Percentiles rank a stretch among this genome's conserved stretches.
phyloP scores from a whole-genome alignment of 2,797 vertebrate genomes.

The Micromesistius poutassou region DNA sequence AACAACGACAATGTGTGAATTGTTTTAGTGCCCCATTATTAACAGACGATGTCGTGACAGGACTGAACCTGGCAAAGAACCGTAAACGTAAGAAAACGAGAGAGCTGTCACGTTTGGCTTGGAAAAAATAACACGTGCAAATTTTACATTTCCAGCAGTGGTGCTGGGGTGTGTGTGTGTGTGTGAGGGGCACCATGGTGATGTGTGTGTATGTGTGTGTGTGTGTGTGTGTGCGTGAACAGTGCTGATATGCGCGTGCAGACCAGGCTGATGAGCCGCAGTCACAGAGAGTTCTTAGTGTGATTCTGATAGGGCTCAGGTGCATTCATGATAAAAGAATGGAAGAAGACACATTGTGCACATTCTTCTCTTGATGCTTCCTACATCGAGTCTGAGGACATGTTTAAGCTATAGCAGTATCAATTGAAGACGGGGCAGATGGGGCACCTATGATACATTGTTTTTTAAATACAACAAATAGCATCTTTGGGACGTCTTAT shows the following conservation, averaged over 20 bases:
- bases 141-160: no score
- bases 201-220: no score
- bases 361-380: slow-evolving; percentile 12
- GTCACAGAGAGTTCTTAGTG: no score
- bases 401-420: background rate
- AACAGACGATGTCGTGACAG: background rate
- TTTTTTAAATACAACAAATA: background rate
- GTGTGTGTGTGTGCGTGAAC: background rate
- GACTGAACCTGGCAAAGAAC: background rate
- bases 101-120: background rate
- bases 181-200: background rate
- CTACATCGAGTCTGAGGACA: slow-evolving; percentile 1
- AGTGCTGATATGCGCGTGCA: no score
- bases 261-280: no score
- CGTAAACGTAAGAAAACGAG: background rate
- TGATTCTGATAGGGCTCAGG: no score
- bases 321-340: no score
- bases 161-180: background rate
- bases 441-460: background rate
- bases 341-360: background rate
- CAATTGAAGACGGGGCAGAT: slow-evolving; percentile 42
- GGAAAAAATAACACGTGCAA: no score
- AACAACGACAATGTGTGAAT: no score
- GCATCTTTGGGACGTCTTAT: background rate
- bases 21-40: no score